These are phyloP conservation scores for Sceloporus tristichus DNA, from an alignment of 2,113 vertebrate species.

Conservation along the genomic window DNA sequence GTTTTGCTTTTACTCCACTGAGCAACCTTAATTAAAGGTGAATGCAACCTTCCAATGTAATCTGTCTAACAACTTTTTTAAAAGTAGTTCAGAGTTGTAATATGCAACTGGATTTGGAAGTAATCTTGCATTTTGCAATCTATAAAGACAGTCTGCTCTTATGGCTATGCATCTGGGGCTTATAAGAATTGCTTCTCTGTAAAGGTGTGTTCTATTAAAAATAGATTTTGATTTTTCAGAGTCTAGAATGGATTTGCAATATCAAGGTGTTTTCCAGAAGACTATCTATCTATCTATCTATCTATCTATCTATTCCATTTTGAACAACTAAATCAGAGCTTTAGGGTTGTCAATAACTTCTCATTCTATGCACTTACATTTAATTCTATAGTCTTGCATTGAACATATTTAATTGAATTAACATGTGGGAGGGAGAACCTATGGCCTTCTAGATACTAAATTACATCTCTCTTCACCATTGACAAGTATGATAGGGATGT, in stretches of 20 bases:
- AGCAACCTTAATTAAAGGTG: conserved; percentile 27
- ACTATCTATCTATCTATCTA: too few species aligned
- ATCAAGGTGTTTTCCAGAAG: background rate
- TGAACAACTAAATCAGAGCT: background rate
- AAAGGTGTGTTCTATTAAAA: background rate
- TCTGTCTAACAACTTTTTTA: conserved; percentile 12
- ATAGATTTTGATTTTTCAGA: conserved; percentile 5
- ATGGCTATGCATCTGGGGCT: background rate
- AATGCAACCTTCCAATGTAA: conserved; percentile 21
- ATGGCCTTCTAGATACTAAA: too few species aligned
- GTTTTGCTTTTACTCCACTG: conserved; percentile 32
- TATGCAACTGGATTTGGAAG: conserved; percentile 5
- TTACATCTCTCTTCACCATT: too few species aligned
- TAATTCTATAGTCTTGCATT: background rate
- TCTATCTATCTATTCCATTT: background rate
- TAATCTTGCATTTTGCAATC: background rate
- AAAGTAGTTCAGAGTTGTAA: conserved; percentile 22
- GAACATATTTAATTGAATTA: background rate
- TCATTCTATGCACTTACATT: background rate
- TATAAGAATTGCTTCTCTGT: background rate
- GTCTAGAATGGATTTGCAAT: background rate
- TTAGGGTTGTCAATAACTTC: background rate
- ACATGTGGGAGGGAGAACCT: background rate
- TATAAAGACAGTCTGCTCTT: conserved; percentile 13
- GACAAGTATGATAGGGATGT: too few species aligned